Base-by-base conservation (phyloP, 1,140 invertebrate species). In the Euborellia annulipes region DNA sequence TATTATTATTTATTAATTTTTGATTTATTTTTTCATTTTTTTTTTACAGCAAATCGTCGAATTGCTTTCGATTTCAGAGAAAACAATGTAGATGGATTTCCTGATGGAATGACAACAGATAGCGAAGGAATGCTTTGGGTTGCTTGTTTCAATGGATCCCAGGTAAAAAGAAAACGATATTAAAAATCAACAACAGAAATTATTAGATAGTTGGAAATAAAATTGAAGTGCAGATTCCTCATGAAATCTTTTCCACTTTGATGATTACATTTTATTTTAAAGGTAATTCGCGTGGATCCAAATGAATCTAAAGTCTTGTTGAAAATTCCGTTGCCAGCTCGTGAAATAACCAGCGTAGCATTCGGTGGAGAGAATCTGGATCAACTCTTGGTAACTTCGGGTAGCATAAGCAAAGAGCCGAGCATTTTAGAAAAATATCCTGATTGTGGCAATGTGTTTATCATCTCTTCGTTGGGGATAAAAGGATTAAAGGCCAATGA, bases 21-120 rank as follows among this genome's bases (percentile, higher is more conserved):
- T 34, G 9, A 19, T 13, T 13, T 11, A 2, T 34, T 2, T 2
- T 1, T 13, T 34, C 14, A 13, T 34, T 34, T 2, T 11, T 14
- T 41, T 17, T 13, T 21, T 19, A 4, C 41, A 63, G 59, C 47
- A 38, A 64, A 62, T 44, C 52, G 55, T 44, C 52, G 58, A 30
- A 48, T 52, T 7, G 50, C 58, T 2, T 52, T 65, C 45, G 55
- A 65, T 45, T 62, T 59, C 42, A 50, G 55, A 43, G 47, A 47
- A 8, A 57, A 59, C 54, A 59, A 62, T 8, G 50, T 71, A 37
- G 51, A 56, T 27, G 75, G 71, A 49, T 65, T 72, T 58, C 77
- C 78, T 21, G 81, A 83, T 58, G 80, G 80, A 2, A 79, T 83
- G 75, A 81, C 79, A 45, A 82, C 82, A 36, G 80, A 85, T 57